Evolutionary conservation across 2,113 vertebrate genomes (phyloP), one percentile per base, ranked within the genome.

Genomic region (Microtus montanus): DNA sequence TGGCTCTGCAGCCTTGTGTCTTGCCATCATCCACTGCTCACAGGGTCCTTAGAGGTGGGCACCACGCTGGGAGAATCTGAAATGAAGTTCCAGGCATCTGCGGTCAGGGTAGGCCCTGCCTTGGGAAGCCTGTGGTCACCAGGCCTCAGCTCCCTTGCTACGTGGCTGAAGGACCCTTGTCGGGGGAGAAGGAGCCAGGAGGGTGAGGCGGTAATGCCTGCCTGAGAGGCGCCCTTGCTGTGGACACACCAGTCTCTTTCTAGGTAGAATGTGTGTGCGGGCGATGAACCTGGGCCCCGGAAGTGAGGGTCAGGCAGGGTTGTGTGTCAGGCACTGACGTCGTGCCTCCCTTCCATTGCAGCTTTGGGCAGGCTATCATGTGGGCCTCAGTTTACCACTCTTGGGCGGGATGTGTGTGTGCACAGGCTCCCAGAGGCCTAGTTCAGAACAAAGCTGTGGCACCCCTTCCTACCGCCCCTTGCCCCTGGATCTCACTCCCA

Each of bases 141-240:
- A 35, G 22, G 24, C 44, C 20, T 22, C 3, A 1, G 80, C 38
- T 30, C 11, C 47, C 10, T 2, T 5, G 71, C 10, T 38, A 2
- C 2, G 24, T 20, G 7, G 66, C 75, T 38, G 3, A 33, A 19
- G 47, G 19, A 22, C 33, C 35, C 82, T 28, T 84, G 17, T 58
- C 17, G 54, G 54, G 54, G 5, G 54, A 20, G 54, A 58, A 58
- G 58, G 58, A 58, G 58, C 54, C 54, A 20, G 54, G 54, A 5
- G 54, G 1, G 54, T 6, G 17, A 47, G 52, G 80, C 19, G 6
- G n/a, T 24, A 22, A 24, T 54, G 35, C 15, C 4, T 47, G 20
- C 73, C 64, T 35, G 33, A 35, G 3, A 33, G 15, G 38, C 0
- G 1, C 0, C 0, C 58, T 10, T 14, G 35, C 9, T 0, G 15